Evolutionary conservation across 2,888 invertebrate species (phyloP), one percentile per base, ranked within the genome.

Genomic region (Endomychus coccineus): DNA sequence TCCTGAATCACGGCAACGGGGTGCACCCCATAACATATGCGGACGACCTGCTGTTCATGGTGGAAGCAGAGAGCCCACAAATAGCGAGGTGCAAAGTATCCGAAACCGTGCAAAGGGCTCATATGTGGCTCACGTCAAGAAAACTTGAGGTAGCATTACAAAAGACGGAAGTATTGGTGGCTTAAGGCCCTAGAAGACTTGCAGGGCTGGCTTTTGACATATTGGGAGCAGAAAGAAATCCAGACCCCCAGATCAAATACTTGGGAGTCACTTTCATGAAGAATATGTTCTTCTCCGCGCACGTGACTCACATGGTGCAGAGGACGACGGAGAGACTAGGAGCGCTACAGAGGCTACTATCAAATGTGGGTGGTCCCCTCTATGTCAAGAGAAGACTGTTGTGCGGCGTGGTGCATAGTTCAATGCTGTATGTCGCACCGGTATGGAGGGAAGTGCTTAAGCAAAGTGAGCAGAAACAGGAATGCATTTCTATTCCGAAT

Each of bases 71-170:
- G 6, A 32, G 11, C 3, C 10, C 27, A 15, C 22, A 27, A 7
- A 14, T 10, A 7, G 7, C 32, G 2, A 10, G 10, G 12, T 9
- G 9, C 3, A 30, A n/a, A n/a, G 16, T 23, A 5, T 28, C 19
- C n/a, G 7, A n/a, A n/a, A 11, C 30, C 2, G n/a, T 39, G 2
- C 14, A 10, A 7, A 17, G 3, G 11, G 10, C 36, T 2, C 13
- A 4, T 2, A 4, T 16, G n/a, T 24, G 17, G 12, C 4, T 36
- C 19, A n/a, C 9, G 15, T 13, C 9, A 13, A 40, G 30, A 12
- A 19, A 19, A 16, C 23, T 40, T 7, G 6, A 28, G 21, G n/a
- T 42, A 3, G 36, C 42, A 3, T 16, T 16, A 16, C n/a, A 41
- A 10, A 43, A 43, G 21, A 37, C 36, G 11, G n/a, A n/a, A n/a